These are phyloP conservation scores for Cotesia typhae DNA, from an alignment of 1,140 invertebrate genomes.

Conservation along the genomic window DNA sequence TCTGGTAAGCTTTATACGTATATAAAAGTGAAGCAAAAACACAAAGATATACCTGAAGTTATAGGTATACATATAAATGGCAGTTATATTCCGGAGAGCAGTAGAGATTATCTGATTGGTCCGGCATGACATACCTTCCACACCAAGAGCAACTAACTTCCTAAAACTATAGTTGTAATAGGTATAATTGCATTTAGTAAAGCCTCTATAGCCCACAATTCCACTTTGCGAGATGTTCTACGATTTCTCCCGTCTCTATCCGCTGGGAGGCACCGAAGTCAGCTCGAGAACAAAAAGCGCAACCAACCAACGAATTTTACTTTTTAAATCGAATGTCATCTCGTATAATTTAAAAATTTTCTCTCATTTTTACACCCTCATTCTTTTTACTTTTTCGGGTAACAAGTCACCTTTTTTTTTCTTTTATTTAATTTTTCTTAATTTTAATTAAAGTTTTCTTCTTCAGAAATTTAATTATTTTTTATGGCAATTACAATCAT, in stretches of 20 bases:
- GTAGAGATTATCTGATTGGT: conserved; percentile 28
- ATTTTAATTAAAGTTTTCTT: neutral
- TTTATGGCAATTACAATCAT: no score
- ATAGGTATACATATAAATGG: neutral
- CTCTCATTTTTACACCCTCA: neutral
- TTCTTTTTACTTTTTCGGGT: neutral
- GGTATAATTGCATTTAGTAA: conserved; percentile 27
- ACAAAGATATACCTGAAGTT: neutral
- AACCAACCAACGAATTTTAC: conserved; percentile 20
- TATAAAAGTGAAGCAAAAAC: no score
- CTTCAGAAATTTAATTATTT: neutral
- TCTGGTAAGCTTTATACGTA: no score
- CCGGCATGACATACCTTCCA: conserved; percentile 19
- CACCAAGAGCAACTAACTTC: neutral
- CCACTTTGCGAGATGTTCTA: conserved; percentile 20
- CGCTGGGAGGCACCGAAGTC: neutral
- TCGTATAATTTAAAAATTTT: conserved; percentile 30
- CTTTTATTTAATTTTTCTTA: conserved; percentile 7
- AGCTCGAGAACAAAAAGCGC: neutral
- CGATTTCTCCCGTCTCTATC: neutral
- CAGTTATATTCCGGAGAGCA: no score
- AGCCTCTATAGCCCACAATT: neutral
- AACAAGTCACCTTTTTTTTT: neutral
- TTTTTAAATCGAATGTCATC: conserved; percentile 32
- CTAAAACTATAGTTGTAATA: conserved; percentile 15